A percentile compares a stretch with the other conserved stretches of the same genome.
Evolutionary conservation across 2,888 invertebrate species (phyloP).

Genomic region (Clusia tigrina): DNA sequence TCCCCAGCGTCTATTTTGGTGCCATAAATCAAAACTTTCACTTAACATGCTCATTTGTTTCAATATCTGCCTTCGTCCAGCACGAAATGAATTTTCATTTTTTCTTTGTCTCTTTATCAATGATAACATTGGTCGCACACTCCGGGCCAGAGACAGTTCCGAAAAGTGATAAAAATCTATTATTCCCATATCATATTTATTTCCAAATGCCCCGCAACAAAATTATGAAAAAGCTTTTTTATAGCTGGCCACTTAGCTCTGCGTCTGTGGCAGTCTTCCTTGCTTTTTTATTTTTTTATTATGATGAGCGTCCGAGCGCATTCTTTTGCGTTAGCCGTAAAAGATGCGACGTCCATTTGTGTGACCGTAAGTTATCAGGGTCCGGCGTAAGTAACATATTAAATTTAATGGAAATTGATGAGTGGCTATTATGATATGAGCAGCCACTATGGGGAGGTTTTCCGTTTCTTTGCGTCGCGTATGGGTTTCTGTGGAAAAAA

Average conservation of each 20-base stretch:
- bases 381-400: slow-evolving; percentile 54
- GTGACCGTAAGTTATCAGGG: slow-evolving; percentile 40
- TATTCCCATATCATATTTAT: slow-evolving; percentile 57
- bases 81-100: not conserved
- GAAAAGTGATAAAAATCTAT: slow-evolving; percentile 58
- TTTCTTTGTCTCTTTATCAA: slow-evolving; percentile 17
- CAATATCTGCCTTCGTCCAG: slow-evolving; percentile 34
- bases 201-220: slow-evolving; percentile 35
- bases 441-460: not conserved
- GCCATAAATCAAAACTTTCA: slow-evolving; percentile 57
- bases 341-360: slow-evolving; percentile 26
- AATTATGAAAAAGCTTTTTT: slow-evolving; percentile 63
- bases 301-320: slow-evolving; percentile 25
- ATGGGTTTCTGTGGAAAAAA: too few relatives aligned
- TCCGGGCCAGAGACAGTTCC: not conserved
- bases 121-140: too few relatives aligned
- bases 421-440: slow-evolving; percentile 61
- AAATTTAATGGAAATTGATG: slow-evolving; percentile 63
- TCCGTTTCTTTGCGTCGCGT: not conserved
- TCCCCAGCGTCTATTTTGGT: too few relatives aligned
- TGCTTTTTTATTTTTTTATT: slow-evolving; percentile 25
- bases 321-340: slow-evolving; percentile 16
- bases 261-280: slow-evolving; percentile 23
- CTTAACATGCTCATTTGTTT: slow-evolving; percentile 56
- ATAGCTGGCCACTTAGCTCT: slow-evolving; percentile 34